These are phyloP conservation scores for Argyresthia albistria DNA, from an alignment of 2,888 invertebrate species.

Conservation along the genomic window DNA sequence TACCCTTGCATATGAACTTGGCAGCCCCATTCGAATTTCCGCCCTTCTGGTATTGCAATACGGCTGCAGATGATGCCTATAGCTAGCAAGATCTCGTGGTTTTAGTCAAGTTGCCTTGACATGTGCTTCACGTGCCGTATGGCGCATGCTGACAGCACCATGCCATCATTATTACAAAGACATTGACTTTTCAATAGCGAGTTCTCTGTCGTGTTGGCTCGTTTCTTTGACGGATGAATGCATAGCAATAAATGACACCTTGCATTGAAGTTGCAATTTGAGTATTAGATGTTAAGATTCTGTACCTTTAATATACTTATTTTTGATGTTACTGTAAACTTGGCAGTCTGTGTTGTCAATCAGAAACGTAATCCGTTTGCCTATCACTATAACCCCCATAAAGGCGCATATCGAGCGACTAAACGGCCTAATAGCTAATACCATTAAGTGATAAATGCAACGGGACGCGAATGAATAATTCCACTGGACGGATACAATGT, in stretches of 20 bases:
- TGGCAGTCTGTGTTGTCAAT: too few species aligned
- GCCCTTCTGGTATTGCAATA: too few species aligned
- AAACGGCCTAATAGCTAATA: conserved; percentile 66
- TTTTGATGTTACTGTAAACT: too few species aligned
- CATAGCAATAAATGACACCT: too few species aligned
- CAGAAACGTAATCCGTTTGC: too few species aligned
- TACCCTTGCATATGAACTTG: conserved; percentile 12
- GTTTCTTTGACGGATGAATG: too few species aligned
- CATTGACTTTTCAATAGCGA: conserved; percentile 29
- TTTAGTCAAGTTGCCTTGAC: conserved; percentile 29
- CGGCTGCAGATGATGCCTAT: not conserved
- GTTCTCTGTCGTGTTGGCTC: too few species aligned
- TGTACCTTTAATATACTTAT: too few species aligned
- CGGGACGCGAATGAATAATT: conserved; percentile 67
- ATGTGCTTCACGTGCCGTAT: conserved; percentile 54
- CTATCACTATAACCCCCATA: conserved; percentile 15
- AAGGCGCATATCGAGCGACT: conserved; percentile 65
- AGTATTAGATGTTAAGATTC: too few species aligned
- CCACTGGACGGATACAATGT: conserved; percentile 67
- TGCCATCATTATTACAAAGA: conserved; percentile 44
- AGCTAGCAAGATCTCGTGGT: conserved; percentile 2
- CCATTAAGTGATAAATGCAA: conserved; percentile 72
- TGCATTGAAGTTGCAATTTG: too few species aligned
- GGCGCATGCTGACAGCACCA: conserved; percentile 53
- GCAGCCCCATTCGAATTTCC: not conserved